A percentile compares a stretch with the other conserved stretches of the same genome.
Evolutionary conservation across 2,888 invertebrate genomes (phyloP).

Genomic region (Cepaea hortensis): DNA sequence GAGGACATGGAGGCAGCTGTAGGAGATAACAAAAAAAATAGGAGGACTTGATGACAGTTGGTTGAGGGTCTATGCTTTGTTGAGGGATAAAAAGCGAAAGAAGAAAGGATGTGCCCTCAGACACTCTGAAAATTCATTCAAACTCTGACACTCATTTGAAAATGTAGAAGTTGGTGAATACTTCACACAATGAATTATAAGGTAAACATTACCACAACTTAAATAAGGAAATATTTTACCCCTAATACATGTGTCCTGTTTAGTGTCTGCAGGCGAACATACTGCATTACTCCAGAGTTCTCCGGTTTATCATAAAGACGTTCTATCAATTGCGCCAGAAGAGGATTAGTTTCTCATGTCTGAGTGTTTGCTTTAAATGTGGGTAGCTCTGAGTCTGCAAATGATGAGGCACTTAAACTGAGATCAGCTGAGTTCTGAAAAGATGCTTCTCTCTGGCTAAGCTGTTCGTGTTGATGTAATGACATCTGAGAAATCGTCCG

Average conservation of each 20-base stretch:
- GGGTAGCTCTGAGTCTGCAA: constrained; percentile 50
- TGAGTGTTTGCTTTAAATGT: constrained; percentile 38
- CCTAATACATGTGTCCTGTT: constrained; percentile 23
- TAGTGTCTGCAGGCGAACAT: constrained; percentile 47
- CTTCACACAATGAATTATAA: too few relatives aligned
- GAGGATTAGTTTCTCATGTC: constrained; percentile 52
- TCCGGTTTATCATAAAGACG: constrained; percentile 66
- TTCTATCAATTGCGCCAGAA: constrained; percentile 60
- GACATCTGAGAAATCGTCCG: constrained; percentile 61
- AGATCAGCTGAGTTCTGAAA: constrained; percentile 37
- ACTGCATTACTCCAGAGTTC: constrained; percentile 62
- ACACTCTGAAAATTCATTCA: too few relatives aligned
- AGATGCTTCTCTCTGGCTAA: constrained; percentile 33
- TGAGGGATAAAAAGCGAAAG: too few relatives aligned
- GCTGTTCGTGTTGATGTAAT: constrained; percentile 35
- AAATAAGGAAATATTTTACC: constrained; percentile 9
- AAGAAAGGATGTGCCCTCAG: too few relatives aligned
- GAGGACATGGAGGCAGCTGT: too few relatives aligned
- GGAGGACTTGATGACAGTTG: too few relatives aligned
- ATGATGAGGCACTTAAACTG: constrained; percentile 26
- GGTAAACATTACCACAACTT: not conserved
- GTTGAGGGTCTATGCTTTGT: too few relatives aligned
- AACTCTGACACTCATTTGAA: too few relatives aligned
- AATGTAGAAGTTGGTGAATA: too few relatives aligned
- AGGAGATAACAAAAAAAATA: too few relatives aligned